A percentile compares a stretch with the other conserved stretches of the same genome.
These are phyloP conservation scores for Nephrotoma flavescens DNA, from an alignment of 2,888 invertebrate species.

Conservation along the genomic window DNA sequence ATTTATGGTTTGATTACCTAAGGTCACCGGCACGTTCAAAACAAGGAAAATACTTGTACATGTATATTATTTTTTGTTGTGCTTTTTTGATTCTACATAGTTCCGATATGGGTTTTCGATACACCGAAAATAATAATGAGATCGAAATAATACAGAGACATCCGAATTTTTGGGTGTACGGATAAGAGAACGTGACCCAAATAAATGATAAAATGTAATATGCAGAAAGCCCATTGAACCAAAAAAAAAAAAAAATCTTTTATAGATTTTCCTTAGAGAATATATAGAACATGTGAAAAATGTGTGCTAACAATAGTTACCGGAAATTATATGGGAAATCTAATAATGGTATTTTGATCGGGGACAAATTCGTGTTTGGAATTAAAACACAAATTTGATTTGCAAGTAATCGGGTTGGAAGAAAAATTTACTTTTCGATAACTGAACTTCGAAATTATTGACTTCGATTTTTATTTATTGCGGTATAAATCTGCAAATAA, in stretches of 20 bases:
- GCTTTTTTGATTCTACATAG: neutral
- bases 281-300: neutral
- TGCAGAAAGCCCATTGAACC: neutral
- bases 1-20: neutral
- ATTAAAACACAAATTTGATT: neutral
- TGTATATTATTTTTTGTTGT: neutral
- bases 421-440: neutral
- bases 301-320: neutral
- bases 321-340: neutral
- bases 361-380: too few species aligned
- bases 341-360: neutral
- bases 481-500: neutral
- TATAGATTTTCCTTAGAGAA: neutral
- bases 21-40: neutral
- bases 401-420: neutral
- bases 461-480: neutral
- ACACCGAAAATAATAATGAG: too few species aligned
- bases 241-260: too few species aligned
- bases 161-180: neutral
- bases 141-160: neutral
- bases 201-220: neutral
- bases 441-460: neutral
- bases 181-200: neutral
- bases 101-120: neutral
- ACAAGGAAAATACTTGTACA: too few species aligned